Evolutionary conservation across 2,888 invertebrate species (phyloP).

Genomic region (Andrena hattorfiana): DNA sequence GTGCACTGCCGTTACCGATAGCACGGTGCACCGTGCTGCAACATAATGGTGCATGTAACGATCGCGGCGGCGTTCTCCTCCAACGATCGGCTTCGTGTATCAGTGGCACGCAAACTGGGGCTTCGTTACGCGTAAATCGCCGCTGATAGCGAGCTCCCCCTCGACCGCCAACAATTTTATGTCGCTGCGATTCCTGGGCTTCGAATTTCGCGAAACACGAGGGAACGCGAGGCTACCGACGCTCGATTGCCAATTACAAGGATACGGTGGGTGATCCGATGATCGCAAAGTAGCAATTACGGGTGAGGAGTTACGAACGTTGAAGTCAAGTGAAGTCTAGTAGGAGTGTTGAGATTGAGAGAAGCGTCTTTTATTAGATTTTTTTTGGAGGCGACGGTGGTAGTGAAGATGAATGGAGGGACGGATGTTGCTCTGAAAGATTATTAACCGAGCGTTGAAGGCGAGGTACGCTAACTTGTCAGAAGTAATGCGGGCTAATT

Average conservation of each 20-base stretch:
- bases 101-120: conserved; percentile 67
- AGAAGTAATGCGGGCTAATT: conserved; percentile 49
- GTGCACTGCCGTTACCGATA: conserved; percentile 67
- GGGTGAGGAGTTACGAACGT: background rate
- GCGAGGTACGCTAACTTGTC: conserved; percentile 39
- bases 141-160: conserved; percentile 25
- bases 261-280: background rate
- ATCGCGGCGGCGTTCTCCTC: conserved; percentile 60
- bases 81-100: conserved; percentile 58
- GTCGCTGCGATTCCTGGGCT: conserved; percentile 6
- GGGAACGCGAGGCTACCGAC: background rate
- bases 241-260: background rate
- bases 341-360: background rate
- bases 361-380: conserved; percentile 7
- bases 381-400: background rate
- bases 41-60: conserved; percentile 73
- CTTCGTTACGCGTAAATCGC: conserved; percentile 59
- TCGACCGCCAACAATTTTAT: conserved; percentile 15
- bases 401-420: background rate
- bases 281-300: background rate
- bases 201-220: background rate
- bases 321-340: background rate
- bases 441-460: conserved; percentile 27
- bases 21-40: conserved; percentile 52
- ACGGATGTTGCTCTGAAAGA: conserved; percentile 20